Percentiles rank a stretch among this genome's conserved stretches.
Conservation (phyloP, 2,888 invertebrate species). For the Julus scandinavius region DNA sequence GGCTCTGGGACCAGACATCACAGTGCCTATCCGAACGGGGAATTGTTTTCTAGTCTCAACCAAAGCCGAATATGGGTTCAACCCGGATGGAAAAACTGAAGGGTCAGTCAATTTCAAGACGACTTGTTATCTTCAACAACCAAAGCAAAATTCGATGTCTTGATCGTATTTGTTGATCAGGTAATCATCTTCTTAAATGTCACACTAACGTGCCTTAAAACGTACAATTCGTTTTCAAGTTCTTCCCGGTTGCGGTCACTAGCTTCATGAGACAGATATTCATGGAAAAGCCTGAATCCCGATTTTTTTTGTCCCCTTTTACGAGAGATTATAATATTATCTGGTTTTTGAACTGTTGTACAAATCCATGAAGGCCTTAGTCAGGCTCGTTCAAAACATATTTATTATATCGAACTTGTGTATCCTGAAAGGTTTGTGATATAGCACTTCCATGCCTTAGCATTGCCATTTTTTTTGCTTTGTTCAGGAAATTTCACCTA, state of each 20-base stretch:
- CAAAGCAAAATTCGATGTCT: too few relatives aligned
- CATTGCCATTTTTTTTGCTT: slow-evolving; percentile 31
- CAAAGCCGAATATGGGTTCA: background rate
- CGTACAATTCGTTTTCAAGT: background rate
- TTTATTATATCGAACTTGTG: background rate
- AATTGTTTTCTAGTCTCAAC: slow-evolving; percentile 5
- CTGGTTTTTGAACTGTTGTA: slow-evolving; percentile 29
- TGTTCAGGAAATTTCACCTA: slow-evolving; percentile 10
- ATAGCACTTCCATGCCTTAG: slow-evolving; percentile 30
- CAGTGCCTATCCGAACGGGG: background rate
- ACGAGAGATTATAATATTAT: background rate
- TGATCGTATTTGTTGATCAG: too few relatives aligned
- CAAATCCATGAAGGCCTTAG: slow-evolving; percentile 23
- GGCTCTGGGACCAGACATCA: background rate
- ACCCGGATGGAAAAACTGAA: background rate
- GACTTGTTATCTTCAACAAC: too few relatives aligned
- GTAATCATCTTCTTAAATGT: background rate
- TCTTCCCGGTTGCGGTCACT: background rate
- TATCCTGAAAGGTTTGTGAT: slow-evolving; percentile 30
- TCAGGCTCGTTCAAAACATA: slow-evolving; percentile 10
- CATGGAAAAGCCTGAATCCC: background rate
- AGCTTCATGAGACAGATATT: background rate
- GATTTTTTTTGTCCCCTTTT: background rate
- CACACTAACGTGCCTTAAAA: too few relatives aligned
- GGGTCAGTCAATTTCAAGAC: too few relatives aligned